Conservation (phyloP, 2,113 vertebrate species). For the Rhabdornis inornatus region DNA sequence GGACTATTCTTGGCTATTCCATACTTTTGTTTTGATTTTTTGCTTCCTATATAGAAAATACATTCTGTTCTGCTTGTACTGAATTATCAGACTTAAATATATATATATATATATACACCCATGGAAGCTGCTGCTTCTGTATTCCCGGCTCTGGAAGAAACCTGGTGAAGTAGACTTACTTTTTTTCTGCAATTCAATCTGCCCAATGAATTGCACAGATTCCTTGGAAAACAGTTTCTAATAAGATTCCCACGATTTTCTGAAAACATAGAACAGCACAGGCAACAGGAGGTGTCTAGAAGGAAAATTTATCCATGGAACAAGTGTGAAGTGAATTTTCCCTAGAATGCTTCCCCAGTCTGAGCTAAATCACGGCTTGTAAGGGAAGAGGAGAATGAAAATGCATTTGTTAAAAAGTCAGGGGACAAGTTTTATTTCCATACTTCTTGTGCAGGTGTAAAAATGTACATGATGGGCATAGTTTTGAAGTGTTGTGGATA, state of each 20-base stretch:
- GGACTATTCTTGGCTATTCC: neutral
- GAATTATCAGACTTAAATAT: constrained; percentile 1
- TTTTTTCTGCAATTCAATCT: neutral
- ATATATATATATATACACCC: neutral
- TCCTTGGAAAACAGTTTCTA: neutral
- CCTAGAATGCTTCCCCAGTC: neutral
- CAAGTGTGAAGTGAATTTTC: neutral
- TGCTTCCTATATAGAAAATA: constrained; percentile 1
- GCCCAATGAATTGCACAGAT: neutral
- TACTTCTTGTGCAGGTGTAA: neutral
- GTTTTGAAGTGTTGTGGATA: neutral
- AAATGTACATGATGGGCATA: fast-evolving
- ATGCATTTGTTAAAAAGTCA: neutral
- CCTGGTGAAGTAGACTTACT: neutral
- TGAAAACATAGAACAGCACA: neutral
- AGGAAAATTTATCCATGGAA: neutral
- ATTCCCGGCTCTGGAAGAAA: neutral
- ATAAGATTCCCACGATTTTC: neutral
- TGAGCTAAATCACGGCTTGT: neutral
- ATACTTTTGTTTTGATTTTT: constrained; percentile 9
- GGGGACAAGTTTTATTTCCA: neutral
- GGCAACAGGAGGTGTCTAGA: constrained; percentile 29
- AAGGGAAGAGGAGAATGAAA: neutral
- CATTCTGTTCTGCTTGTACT: neutral
- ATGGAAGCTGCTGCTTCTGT: neutral